Base-by-base conservation (phyloP, 2,888 invertebrate species). In the Metallyticus violacea region DNA sequence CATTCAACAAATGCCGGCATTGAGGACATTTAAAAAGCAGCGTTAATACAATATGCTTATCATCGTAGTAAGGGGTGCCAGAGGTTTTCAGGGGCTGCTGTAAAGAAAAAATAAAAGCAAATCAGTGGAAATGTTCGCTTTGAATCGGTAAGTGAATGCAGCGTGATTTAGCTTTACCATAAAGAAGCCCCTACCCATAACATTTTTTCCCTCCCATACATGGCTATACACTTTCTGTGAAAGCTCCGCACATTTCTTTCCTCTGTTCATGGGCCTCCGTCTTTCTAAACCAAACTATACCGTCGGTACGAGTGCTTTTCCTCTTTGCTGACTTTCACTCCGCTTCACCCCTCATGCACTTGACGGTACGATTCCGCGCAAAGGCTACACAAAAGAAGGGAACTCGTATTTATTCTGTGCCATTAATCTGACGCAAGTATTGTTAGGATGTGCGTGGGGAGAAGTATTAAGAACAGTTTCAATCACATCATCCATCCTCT, bases 331-430 rank as follows among this genome's bases (percentile, higher is more conserved):
- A 7, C 76, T 40, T 62, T 81, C 27, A 26, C 40, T 26, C 25
- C 77, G 9, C 9, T 26, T 27, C 26, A 3, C 40, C 9, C 83
- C 25, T 26, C 86, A 27, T 15, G 29, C 79, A 27, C 78, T 62
- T 22, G 40, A 15, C 40, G 40, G 40, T 76, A 25, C 30, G 40
- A 25, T 83, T 40, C 84, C 86, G 78, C 80, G 80, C 79, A 79
- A 30, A 77, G 81, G 77, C 81, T 82, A 82, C 81, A 87, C 81
- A 85, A 79, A 80, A 76, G 81, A 81, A 81, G 27, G 78, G 85
- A 85, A 62, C 77, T 79, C 85, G 82, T 88, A 88, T 89, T 89
- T 88, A 89, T 89, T 89, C 89, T 88, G 88, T 88, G 87, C 89
- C 88, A 89, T 89, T 89, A 89, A 89, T 89, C 88, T 79, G 82